Conservation (phyloP, 2,113 vertebrate species). For the Vidua macroura region DNA sequence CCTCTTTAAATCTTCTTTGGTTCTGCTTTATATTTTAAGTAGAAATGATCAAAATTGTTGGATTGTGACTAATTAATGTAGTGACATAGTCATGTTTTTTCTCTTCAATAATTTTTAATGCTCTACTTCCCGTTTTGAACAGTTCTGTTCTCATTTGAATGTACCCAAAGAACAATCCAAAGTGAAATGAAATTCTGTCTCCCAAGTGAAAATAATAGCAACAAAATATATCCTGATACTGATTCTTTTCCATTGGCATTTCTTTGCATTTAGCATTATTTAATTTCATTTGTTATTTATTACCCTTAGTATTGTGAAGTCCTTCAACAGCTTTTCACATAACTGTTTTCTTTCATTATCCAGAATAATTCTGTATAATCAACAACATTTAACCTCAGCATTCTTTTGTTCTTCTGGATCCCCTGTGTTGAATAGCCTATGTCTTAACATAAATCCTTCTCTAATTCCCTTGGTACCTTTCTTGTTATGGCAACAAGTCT, state of each 20-base stretch:
- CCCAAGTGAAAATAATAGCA: not conserved
- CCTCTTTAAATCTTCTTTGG: not conserved
- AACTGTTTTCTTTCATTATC: not conserved
- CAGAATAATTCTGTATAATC: not conserved
- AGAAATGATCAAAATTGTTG: not conserved
- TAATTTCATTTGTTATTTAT: not conserved
- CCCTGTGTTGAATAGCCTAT: not conserved
- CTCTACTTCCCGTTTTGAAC: not conserved
- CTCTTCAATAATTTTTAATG: not conserved
- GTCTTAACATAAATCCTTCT: not conserved
- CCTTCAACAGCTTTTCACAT: not conserved
- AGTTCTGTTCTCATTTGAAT: not conserved
- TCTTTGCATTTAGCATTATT: not conserved
- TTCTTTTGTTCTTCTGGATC: not conserved
- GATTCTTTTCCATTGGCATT: not conserved
- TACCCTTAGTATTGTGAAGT: not conserved
- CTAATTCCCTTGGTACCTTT: not conserved
- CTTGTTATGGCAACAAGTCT: not conserved
- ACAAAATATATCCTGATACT: not conserved
- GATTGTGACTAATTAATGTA: not conserved
- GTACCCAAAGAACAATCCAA: not conserved
- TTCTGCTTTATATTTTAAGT: not conserved
- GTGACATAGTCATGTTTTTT: not conserved
- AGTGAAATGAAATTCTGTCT: not conserved
- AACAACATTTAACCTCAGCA: not conserved